Base-by-base conservation (phyloP, 2,888 invertebrate genomes). In the Meganola albula region DNA sequence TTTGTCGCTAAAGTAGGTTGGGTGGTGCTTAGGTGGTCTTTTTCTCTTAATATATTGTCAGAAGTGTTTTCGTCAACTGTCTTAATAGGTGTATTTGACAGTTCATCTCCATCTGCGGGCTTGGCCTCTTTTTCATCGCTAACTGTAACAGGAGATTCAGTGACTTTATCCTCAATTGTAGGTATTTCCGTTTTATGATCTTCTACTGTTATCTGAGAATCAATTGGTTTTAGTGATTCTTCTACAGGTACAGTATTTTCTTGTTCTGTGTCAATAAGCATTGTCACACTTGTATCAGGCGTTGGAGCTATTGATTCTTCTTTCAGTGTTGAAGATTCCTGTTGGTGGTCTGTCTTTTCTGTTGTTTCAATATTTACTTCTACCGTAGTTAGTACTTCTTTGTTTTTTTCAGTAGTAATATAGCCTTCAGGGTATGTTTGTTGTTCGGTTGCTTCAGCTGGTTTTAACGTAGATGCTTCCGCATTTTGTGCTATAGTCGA, bases 191-290 rank as follows among this genome's bases (percentile, higher is more conserved):
- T 16, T 4, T 16, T 16, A 16, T 16, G 4, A 16, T 16, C 16
- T 16, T 16, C 16, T 6, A 16, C 33, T n/a, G 25, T 10, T 27
- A 24, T 26, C 18, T 43, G 27, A 31, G 16, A 14, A 18, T 34
- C 34, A 0, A 40, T 42, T 3, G 16, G 26, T 26, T 44, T 8
- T 20, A 18, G 21, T 34, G 14, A 10, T 23, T 10, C 8, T n/a
- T 10, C 16, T 20, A 38, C 24, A 24, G 22, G 8, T 24, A 21
- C 9, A 7, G 25, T 24, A 12, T 32, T 34, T n/a, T 23, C 31
- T 2, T 16, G 20, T 20, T 20, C 20, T 7, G 8, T 5, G 7
- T n/a, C 20, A 20, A n/a, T 7, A 3, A 20, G 3, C 7, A 7
- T 2, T 20, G 20, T 20, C n/a, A n/a, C n/a, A 7, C 8, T n/a